phyloP scores from a whole-genome alignment of 2,797 vertebrate genomes.

The Cyclopterus lumpus region DNA sequence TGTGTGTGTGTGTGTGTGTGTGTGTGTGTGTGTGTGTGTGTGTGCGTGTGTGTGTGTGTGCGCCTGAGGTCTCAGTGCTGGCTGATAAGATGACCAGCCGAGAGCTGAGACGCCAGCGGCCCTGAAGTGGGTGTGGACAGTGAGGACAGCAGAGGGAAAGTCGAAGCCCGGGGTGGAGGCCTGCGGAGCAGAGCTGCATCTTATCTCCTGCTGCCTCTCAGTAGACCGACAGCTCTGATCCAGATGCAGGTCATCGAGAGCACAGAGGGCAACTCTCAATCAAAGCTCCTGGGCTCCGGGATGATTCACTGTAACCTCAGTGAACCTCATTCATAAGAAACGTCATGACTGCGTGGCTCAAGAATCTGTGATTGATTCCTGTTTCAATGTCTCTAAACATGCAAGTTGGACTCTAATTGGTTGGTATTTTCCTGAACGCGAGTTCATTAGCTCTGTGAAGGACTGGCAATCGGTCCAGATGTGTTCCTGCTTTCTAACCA shows the following conservation, averaged over 20 bases:
- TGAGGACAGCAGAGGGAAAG: slow-evolving; percentile 39
- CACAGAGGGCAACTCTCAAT: slow-evolving; percentile 45
- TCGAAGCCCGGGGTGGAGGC: slow-evolving; percentile 46
- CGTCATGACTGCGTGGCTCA: neutral
- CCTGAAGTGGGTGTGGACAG: slow-evolving; percentile 41
- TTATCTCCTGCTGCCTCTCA: slow-evolving; percentile 61
- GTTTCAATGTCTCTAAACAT: slow-evolving; percentile 9
- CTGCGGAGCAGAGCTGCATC: slow-evolving; percentile 37
- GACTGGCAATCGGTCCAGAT: slow-evolving; percentile 5
- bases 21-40: slow-evolving; percentile 12
- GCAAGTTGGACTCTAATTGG: neutral
- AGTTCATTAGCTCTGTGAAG: neutral
- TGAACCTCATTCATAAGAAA: slow-evolving; percentile 28
- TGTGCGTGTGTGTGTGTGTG: slow-evolving; percentile 10
- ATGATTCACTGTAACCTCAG: slow-evolving; percentile 37
- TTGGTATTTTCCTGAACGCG: neutral
- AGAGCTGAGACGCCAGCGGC: slow-evolving; percentile 38
- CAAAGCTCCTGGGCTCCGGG: slow-evolving; percentile 37
- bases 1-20: slow-evolving; percentile 18
- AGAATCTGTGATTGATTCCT: neutral
- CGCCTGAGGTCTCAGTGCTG: slow-evolving; percentile 22
- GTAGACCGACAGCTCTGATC: slow-evolving; percentile 52
- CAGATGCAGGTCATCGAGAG: slow-evolving; percentile 48
- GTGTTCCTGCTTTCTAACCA: neutral
- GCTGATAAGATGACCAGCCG: slow-evolving; percentile 47